Evolutionary conservation across 2,888 invertebrate genomes (phyloP).

Genomic region (Allophyes oxyacanthae): DNA sequence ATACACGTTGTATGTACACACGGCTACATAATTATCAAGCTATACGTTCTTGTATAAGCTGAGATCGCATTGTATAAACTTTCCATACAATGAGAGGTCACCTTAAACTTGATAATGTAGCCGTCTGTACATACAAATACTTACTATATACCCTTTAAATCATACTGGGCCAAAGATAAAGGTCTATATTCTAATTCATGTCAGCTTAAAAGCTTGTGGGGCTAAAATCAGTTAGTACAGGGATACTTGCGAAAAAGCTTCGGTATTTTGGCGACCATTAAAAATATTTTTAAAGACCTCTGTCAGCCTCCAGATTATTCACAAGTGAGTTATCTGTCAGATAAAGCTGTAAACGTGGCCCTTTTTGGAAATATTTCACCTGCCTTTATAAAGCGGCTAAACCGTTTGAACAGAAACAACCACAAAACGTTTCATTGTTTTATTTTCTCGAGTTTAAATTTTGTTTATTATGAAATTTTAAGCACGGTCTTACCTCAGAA

Average conservation of each 20-base stretch:
- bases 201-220: constrained; percentile 66
- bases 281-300: constrained; percentile 65
- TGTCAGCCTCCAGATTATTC: constrained; percentile 62
- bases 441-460: constrained; percentile 11
- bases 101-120: too few relatives aligned
- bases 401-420: constrained; percentile 28
- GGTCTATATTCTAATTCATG: constrained; percentile 63
- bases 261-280: constrained; percentile 49
- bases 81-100: too few relatives aligned
- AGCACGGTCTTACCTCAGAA: background rate
- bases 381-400: constrained; percentile 41
- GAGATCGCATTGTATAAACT: too few relatives aligned
- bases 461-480: background rate
- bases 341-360: constrained; percentile 43
- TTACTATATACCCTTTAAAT: constrained; percentile 47
- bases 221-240: constrained; percentile 61
- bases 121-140: constrained; percentile 32
- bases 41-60: too few relatives aligned
- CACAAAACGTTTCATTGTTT: constrained; percentile 21
- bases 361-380: constrained; percentile 51
- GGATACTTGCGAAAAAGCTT: constrained; percentile 55
- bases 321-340: constrained; percentile 60
- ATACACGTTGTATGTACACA: too few relatives aligned
- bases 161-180: constrained; percentile 66
- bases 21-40: too few relatives aligned